A percentile compares a stretch with the other conserved stretches of the same genome.
Evolutionary conservation across 1,140 invertebrate species (phyloP).

Genomic region (Drosophila teissieri): DNA sequence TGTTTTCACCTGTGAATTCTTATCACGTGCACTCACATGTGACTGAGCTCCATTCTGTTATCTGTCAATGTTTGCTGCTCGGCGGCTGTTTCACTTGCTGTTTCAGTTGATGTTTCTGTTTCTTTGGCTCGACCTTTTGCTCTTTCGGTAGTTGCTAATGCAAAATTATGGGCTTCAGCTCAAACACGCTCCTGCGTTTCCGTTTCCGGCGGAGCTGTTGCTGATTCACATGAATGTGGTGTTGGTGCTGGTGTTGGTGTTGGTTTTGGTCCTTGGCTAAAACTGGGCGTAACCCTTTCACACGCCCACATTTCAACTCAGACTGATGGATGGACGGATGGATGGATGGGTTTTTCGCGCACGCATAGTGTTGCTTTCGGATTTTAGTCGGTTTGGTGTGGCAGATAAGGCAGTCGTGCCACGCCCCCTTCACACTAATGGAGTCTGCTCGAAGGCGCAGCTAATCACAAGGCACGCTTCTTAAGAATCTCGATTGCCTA

Average conservation of each 20-base stretch:
- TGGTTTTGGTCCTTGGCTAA: slow-evolving; percentile 29
- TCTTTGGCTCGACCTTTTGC: not conserved
- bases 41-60: slow-evolving; percentile 43
- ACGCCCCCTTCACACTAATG: slow-evolving; percentile 30
- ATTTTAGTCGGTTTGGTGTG: slow-evolving; percentile 7
- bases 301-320: slow-evolving; percentile 23
- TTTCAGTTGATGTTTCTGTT: slow-evolving; percentile 24
- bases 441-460: slow-evolving; percentile 6
- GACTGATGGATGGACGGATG: slow-evolving; percentile 17
- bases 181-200: slow-evolving; percentile 75
- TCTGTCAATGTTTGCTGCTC: slow-evolving; percentile 51
- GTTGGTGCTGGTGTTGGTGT: not conserved
- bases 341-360: slow-evolving; percentile 39
- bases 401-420: slow-evolving; percentile 16
- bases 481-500: not conserved
- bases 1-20: slow-evolving; percentile 58
- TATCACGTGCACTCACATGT: slow-evolving; percentile 69
- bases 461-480: not conserved
- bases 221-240: slow-evolving; percentile 32
- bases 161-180: slow-evolving; percentile 75
- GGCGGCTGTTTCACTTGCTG: slow-evolving; percentile 27
- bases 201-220: slow-evolving; percentile 54
- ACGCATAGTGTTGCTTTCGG: slow-evolving; percentile 25
- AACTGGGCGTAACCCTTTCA: slow-evolving; percentile 37
- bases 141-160: slow-evolving; percentile 55